Base-by-base conservation (phyloP, 2,797 vertebrate species). In the Basileuterus tristriatus region DNA sequence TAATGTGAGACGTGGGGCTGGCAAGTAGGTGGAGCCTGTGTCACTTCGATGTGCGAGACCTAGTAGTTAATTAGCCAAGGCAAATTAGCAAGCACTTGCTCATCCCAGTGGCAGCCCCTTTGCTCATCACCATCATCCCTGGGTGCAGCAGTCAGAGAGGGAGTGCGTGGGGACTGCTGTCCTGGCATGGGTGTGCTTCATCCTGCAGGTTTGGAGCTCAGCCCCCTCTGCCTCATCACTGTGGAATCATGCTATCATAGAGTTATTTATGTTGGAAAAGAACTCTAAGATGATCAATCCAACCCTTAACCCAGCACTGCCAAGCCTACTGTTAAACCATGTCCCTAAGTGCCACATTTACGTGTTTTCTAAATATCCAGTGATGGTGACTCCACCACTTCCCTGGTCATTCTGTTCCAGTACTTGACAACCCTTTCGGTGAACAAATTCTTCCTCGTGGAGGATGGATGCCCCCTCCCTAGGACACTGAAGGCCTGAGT, bases 91-190 rank as follows among this genome's bases (percentile, higher is more conserved):
- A 27, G 16, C 12, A 5, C 17, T 59, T 34, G 16, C 5, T 12
- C 20, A 13, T 4, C 8, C 2, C 2, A 5, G 0, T 15, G 34
- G 47, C 4, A 43, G 23, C 17, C 8, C 2, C 8, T 20, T 5
- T 32, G 69, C 47, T 36, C 15, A 60, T 84, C 39, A 24, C 14
- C 26, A 2, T 39, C 6, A 1, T 4, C 12, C 3, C 13, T 5
- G 44, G n/a, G 19, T 21, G 30, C 6, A 8, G 36, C 24, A 43
- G 18, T 15, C 1, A 37, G 9, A 6, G 4, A 11, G 32, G 32
- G 20, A 12, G 16, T 11, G 26, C 4, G 0, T 22, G 44, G 16
- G 26, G 15, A 12, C 27, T 34, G 41, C 46, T 36, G 27, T 12
- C 21, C 37, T 47, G 17, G 27, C 19, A 15, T 21, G 56, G 36